Percentiles rank a stretch among this genome's conserved stretches.
Conservation (phyloP, 2,888 invertebrate genomes). For the Falcaria lacertinaria region DNA sequence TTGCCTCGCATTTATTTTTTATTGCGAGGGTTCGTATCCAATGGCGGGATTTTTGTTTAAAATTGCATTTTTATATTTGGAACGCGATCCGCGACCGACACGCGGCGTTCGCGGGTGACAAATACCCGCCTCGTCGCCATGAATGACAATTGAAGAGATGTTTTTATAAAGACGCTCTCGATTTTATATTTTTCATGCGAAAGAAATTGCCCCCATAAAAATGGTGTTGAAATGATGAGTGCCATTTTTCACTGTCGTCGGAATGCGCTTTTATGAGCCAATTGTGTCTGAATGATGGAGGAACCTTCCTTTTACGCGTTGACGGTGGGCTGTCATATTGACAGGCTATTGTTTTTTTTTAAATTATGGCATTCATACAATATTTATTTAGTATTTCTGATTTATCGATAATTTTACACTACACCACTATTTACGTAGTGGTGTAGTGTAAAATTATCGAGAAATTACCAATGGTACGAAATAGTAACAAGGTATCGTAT, state of each 20-base stretch:
- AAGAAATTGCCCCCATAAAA: conserved; percentile 77
- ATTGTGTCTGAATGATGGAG: conserved; percentile 62
- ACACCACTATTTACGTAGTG: no score
- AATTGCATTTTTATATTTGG: conserved; percentile 80
- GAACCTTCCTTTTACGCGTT: conserved; percentile 28
- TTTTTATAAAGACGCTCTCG: conserved; percentile 73
- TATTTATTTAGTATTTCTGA: neutral
- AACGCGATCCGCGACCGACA: conserved; percentile 67
- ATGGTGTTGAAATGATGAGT: conserved; percentile 75
- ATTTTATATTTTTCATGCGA: conserved; percentile 73
- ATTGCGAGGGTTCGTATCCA: conserved; percentile 67
- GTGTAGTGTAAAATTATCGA: neutral
- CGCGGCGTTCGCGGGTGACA: conserved; percentile 58
- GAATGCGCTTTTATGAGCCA: conserved; percentile 67
- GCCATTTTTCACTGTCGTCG: conserved; percentile 74
- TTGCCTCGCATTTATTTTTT: conserved; percentile 67
- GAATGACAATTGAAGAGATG: conserved; percentile 80
- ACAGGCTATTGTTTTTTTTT: conserved; percentile 2
- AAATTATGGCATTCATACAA: neutral
- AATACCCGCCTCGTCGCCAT: conserved; percentile 74
- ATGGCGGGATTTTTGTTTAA: conserved; percentile 71
- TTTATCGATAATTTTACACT: neutral
- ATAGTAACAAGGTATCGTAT: neutral
- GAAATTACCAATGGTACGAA: neutral
- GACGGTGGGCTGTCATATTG: conserved; percentile 1